Evolutionary conservation across 2,888 invertebrate species (phyloP), one percentile per base, ranked within the genome.

Genomic region (Dione vanillae): DNA sequence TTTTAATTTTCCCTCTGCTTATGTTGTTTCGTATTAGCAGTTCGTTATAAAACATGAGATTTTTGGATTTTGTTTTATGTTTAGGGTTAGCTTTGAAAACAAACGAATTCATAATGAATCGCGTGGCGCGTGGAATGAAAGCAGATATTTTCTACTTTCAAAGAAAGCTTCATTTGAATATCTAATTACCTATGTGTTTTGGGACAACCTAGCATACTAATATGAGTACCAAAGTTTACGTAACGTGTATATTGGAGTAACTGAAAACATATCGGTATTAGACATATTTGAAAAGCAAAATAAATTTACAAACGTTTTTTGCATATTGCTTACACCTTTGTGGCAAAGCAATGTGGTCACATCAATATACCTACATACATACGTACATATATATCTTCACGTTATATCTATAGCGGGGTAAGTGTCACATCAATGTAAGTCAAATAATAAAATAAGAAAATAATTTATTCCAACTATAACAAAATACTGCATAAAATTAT

Each of bases 81-180:
- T 81, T 78, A 81, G 82, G 78, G 80, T 78, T 73, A 74, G 76
- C 76, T 79, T 78, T 76, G 80, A 76, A 75, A 76, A 80, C 78
- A 82, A 83, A 85, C 82, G 77, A 83, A 85, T 82, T 85, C 84
- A 85, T 83, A 85, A 87, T 88, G 83, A 83, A 83, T 80, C 78
- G 72, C 77, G 77, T 71, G 69, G 77, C 78, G 75, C 74, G 78
- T 75, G 66, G 76, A 74, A 76, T 78, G 74, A 65, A 70, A 74
- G 69, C 66, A 74, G 73, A 76, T 75, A 75, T 77, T 78, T 78
- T 74, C 74, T 76, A 77, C 72, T 69, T 73, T 73, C 77, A 75
- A 73, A 75, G 76, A 74, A 67, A 73, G 69, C 67, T 71, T 74
- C 75, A 78, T 79, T 70, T 73, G 74, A 68, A 69, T 45, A 16